Percentiles rank a stretch among this genome's conserved stretches.
Evolutionary conservation across 1,140 invertebrate genomes (phyloP).

Genomic region (Drosophila jambulina): DNA sequence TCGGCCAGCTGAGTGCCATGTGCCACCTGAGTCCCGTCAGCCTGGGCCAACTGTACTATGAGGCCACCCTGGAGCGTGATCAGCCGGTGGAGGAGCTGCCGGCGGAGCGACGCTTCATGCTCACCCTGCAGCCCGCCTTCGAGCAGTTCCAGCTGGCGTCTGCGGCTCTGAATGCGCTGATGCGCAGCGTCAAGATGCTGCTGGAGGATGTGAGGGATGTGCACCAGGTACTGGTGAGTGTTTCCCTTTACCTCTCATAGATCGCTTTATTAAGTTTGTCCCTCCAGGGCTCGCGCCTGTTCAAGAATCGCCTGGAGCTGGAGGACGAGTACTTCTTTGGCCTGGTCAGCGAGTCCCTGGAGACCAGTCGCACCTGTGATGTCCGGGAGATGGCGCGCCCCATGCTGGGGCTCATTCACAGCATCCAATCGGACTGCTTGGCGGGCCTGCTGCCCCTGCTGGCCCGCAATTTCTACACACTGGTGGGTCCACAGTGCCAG

Average conservation of each 20-base stretch:
- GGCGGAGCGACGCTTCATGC: conserved; percentile 39
- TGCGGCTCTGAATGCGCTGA: conserved; percentile 17
- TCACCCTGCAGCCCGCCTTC: conserved; percentile 37
- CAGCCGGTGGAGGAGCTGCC: conserved; percentile 6
- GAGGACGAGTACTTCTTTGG: conserved; percentile 56
- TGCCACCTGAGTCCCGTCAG: conserved; percentile 13
- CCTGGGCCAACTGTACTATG: conserved; percentile 31
- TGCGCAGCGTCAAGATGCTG: conserved; percentile 37
- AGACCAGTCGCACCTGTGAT: conserved; percentile 46
- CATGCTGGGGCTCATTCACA: conserved; percentile 34
- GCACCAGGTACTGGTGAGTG: conserved; percentile 50
- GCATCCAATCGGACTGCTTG: conserved; percentile 41
- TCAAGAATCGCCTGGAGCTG: conserved; percentile 30
- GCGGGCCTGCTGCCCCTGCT: conserved; percentile 43
- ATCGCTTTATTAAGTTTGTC: neutral
- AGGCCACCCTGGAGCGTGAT: conserved; percentile 10
- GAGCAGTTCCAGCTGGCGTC: conserved; percentile 45
- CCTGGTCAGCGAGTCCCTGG: conserved; percentile 45
- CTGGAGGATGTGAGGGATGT: conserved; percentile 49
- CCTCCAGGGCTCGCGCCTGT: conserved; percentile 34
- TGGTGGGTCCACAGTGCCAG: conserved; percentile 32
- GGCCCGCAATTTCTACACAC: conserved; percentile 36
- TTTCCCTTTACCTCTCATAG: neutral
- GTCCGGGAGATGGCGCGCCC: conserved; percentile 47
- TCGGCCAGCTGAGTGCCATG: conserved; percentile 39